Base-by-base conservation (phyloP, 1,140 invertebrate genomes). In the Maniola jurtina region DNA sequence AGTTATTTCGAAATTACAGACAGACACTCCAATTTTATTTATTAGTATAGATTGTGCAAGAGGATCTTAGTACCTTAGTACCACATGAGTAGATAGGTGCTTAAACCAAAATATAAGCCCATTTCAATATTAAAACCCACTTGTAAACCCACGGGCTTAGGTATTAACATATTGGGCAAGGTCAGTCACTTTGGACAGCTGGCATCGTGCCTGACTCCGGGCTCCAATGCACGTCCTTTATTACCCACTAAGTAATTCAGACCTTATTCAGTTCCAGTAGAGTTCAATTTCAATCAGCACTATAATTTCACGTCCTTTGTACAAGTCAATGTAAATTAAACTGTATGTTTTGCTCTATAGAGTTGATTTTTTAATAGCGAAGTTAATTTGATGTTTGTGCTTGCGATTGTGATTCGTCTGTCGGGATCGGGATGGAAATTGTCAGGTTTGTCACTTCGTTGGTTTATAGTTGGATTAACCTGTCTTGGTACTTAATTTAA, bases 121-220 rank as follows among this genome's bases (percentile, higher is more conserved):
- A 34, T 34, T 55, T 55, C 52, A 35, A 55, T 55, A 35, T 57
- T 57, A 11, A 40, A 40, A 57, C 55, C 55, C 55, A 57, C 35
- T 33, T 10, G 34, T 9, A 34, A 38, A 52, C 48, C 48, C 48
- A 52, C 48, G 48, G 48, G 25, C 15, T 15, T 40, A 35, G 52
- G 55, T 38, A 57, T 57, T 57, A 38, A 16, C 55, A 57, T 57
- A 57, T 57, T 57, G 55, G 55, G 35, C 55, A 57, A 57, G 55
- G 55, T 57, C 55, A 57, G 55, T 57, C 55, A 57, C 55, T 14
- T 15, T 13, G 52, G 34, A 57, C 55, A 57, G 55, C 35, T 57
- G 55, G 35, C 55, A 57, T 40, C 55, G 55, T 35, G 55, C 55
- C 55, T 35, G 55, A 38, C 11, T 57, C 35, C 14, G 55, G 55